Percentiles rank a stretch among this genome's conserved stretches.
These are phyloP conservation scores for Drosophila sucinea DNA, from an alignment of 1,140 invertebrate genomes.

Conservation along the genomic window DNA sequence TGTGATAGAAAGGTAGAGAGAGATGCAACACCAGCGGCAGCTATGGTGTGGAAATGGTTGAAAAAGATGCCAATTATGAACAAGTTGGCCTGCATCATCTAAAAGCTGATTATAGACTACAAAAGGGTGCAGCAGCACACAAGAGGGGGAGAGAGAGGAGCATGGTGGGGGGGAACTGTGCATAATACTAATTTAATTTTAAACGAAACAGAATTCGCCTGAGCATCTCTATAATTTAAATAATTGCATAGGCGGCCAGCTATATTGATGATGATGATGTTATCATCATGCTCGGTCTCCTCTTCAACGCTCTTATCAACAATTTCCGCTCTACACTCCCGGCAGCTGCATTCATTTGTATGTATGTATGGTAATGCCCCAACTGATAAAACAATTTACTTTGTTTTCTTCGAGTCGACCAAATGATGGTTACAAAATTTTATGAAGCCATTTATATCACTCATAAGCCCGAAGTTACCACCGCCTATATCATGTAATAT, in stretches of 20 bases:
- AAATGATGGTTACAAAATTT: conserved; percentile 80
- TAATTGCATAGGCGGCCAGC: conserved; percentile 62
- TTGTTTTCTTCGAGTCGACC: conserved; percentile 30
- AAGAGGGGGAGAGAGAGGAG: neutral
- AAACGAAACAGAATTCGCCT: conserved; percentile 66
- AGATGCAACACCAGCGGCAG: conserved; percentile 30
- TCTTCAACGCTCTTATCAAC: conserved; percentile 68
- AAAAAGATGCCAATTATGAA: conserved; percentile 37
- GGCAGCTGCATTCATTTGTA: conserved; percentile 47
- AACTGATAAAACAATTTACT: conserved; percentile 75
- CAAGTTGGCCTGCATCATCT: conserved; percentile 40
- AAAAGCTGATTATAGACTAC: conserved; percentile 55
- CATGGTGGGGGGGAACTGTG: conserved; percentile 34
- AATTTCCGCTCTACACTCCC: conserved; percentile 55
- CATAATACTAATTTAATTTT: conserved; percentile 79
- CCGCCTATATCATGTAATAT: conserved; percentile 48
- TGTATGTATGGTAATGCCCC: conserved; percentile 24
- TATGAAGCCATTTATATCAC: conserved; percentile 81
- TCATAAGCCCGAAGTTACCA: conserved; percentile 34
- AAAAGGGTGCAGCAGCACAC: conserved; percentile 45
- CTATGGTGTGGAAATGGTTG: conserved; percentile 38
- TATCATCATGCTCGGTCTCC: conserved; percentile 47
- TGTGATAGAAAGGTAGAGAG: neutral
- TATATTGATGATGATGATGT: conserved; percentile 57
- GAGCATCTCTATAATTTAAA: conserved; percentile 69